A percentile compares a stretch with the other conserved stretches of the same genome.
Conservation (phyloP, 2,113 vertebrate genomes). For the Erythrocercus mccallii region DNA sequence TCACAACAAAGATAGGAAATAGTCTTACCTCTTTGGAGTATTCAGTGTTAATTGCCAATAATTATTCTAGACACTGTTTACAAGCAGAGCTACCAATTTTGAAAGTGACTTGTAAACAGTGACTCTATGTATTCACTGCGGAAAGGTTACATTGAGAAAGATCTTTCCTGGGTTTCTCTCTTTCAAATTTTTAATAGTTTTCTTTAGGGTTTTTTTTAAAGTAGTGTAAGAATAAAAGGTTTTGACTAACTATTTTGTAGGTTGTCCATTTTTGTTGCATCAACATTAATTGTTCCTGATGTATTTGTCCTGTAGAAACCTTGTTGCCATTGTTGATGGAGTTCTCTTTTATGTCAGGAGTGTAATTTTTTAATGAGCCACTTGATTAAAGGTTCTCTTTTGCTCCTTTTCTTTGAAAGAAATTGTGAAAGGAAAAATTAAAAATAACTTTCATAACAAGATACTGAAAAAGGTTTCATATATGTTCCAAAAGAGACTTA, state of each 20-base stretch:
- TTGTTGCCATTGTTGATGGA: conserved; percentile 32
- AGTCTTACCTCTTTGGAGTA: background rate
- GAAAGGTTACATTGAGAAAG: background rate
- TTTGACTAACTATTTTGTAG: conserved; percentile 28
- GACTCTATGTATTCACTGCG: background rate
- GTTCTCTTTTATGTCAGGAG: conserved; percentile 1
- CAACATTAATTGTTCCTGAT: conserved; percentile 46
- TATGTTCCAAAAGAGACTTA: background rate
- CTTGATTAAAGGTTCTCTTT: conserved; percentile 35
- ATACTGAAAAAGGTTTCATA: background rate
- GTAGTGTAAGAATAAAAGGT: background rate
- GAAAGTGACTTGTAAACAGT: background rate
- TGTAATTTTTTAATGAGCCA: conserved; percentile 33
- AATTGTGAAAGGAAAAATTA: background rate
- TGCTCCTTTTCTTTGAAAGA: conserved; percentile 1
- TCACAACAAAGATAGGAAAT: background rate
- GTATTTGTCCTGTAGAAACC: conserved; percentile 23
- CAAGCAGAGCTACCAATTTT: background rate
- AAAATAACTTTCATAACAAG: background rate
- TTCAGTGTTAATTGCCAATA: background rate
- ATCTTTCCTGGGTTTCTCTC: background rate
- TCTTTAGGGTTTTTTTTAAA: background rate
- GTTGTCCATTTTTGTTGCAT: conserved; percentile 32
- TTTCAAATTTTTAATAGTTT: background rate
- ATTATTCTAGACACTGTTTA: background rate